Percentiles rank a stretch among this genome's conserved stretches.
phyloP scores from a whole-genome alignment of 2,113 vertebrate species.

The Serilophus lunatus region DNA sequence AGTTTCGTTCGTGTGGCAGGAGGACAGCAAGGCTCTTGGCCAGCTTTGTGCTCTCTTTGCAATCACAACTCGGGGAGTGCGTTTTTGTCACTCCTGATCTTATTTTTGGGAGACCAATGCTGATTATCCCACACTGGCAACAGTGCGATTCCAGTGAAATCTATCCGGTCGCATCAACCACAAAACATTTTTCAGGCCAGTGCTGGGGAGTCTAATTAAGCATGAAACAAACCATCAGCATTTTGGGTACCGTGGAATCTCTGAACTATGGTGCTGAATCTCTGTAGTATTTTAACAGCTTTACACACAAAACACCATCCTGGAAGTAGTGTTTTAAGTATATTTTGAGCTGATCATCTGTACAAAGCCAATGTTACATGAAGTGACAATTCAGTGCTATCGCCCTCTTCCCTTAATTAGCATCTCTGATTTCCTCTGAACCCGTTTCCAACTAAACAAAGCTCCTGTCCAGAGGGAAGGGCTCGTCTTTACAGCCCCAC shows the following conservation, averaged over 20 bases:
- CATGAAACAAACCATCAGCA: neutral
- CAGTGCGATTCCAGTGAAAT: neutral
- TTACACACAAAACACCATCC: neutral
- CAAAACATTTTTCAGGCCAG: neutral
- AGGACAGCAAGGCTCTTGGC: neutral
- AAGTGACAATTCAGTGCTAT: neutral
- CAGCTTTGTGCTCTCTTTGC: neutral
- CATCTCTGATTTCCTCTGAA: neutral
- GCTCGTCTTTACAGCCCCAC: neutral
- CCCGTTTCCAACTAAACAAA: neutral
- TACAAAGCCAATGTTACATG: neutral
- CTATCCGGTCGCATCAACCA: neutral
- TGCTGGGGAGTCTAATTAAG: neutral
- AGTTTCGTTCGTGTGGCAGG: fast-evolving
- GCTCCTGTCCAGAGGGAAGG: neutral
- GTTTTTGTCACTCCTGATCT: neutral
- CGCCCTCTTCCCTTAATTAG: neutral
- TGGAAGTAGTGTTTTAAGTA: neutral
- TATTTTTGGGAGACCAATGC: neutral
- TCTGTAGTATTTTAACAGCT: neutral
- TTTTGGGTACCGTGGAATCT: neutral
- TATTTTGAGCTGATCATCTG: neutral
- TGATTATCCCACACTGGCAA: neutral
- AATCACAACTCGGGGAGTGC: neutral
- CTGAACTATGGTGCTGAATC: neutral